Evolutionary conservation across 1,140 invertebrate species (phyloP), one percentile per base, ranked within the genome.

Genomic region (Drosophila santomea): DNA sequence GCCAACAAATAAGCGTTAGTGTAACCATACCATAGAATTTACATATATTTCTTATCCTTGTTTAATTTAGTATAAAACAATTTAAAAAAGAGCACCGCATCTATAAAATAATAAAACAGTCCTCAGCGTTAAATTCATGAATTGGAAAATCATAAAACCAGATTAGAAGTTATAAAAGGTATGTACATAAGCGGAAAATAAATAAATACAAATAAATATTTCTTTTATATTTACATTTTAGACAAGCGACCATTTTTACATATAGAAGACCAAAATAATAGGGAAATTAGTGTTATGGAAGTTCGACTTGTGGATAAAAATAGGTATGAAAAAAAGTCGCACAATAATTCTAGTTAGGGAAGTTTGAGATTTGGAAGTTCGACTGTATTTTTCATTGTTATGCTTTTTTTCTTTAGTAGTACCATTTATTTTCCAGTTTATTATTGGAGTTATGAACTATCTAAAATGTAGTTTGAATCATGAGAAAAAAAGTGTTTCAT

Each of bases 281-380:
- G 25, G 25, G 25, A 28, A 48, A 15, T 48, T 10, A 32, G 23
- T 15, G 47, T 48, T 48, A 28, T 28, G 23, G 23, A 48, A 48
- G 23, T 28, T 48, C 25, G 47, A 28, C 25, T 15, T 48, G 4
- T 28, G 47, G 47, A 48, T 14, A 48, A 7, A 48, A 28, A 28
- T 28, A n/a, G 45, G 45, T 47, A 47, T 47, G 45, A 25, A 23
- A 25, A 23, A 20, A 20, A 45, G 8, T 45, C 43, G 17, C 17
- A 12, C 3, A 47, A 43, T 15, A 28, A n/a, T 28, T 28, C 23
- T 14, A 48, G 7, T 48, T n/a, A 28, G 23, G 23, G 23, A 48
- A 51, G 48, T 51, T 51, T 3, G 28, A 51, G 25, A 6, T n/a
- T 17, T 35, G n/a, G 28, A 35, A 51, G 48, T 51, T 51, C 28